Conservation (phyloP, 2,797 vertebrate species). For the Cuniculus paca region DNA sequence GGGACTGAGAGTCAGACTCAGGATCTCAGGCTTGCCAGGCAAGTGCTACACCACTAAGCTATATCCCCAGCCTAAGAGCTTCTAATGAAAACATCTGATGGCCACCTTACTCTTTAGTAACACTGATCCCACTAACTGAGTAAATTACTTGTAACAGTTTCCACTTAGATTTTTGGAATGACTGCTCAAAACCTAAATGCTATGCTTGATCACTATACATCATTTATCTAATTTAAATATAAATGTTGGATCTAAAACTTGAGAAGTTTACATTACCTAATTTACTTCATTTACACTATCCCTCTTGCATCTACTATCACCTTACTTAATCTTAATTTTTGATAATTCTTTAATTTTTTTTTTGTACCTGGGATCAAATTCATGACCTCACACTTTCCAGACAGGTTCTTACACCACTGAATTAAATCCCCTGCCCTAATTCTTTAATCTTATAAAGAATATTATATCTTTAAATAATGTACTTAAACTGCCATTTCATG, state of each 20-base stretch:
- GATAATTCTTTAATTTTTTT: neutral
- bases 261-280: neutral
- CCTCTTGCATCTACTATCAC: neutral
- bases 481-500: neutral
- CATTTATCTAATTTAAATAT: constrained; percentile 41
- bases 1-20: no score
- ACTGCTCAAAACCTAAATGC: neutral
- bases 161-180: neutral
- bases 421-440: neutral
- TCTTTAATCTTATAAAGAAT: neutral
- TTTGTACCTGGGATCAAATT: no score
- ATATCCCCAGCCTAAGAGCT: neutral
- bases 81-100: neutral
- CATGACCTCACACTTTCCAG: no score
- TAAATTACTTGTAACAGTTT: neutral
- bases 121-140: neutral
- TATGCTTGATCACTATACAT: neutral
- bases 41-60: no score
- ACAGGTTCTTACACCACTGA: no score
- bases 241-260: neutral
- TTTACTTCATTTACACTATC: neutral
- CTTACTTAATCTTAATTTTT: neutral
- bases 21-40: no score
- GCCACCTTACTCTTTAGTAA: neutral
- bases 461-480: neutral